phyloP scores from a whole-genome alignment of 2,113 vertebrate species.

The Actinemys pallida region DNA sequence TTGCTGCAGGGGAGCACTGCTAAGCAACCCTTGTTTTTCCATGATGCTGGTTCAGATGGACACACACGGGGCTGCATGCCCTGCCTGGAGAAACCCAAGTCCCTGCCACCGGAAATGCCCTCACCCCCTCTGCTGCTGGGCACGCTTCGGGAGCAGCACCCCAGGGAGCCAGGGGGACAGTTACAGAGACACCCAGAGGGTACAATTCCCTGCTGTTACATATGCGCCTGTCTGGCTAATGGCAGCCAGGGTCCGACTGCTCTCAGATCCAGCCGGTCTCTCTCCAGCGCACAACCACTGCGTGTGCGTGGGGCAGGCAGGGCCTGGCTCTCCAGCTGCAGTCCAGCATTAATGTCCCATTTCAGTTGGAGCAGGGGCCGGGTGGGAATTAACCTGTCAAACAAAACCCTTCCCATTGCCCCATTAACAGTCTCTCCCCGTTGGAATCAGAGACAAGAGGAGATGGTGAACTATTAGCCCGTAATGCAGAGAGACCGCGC shows the following conservation, averaged over 20 bases:
- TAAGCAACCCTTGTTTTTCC: not conserved
- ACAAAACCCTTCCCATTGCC: not conserved
- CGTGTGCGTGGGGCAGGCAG: too few species aligned
- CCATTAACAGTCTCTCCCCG: not conserved
- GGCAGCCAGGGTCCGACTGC: too few species aligned
- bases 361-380: not conserved
- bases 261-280: not conserved
- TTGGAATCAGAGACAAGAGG: not conserved
- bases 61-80: not conserved
- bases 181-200: not conserved
- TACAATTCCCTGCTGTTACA: not conserved
- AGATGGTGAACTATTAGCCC: not conserved
- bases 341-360: not conserved
- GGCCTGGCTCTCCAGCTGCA: too few species aligned
- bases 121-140: not conserved
- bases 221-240: not conserved
- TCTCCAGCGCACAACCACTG: not conserved
- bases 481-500: not conserved
- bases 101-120: not conserved
- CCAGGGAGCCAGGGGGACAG: not conserved
- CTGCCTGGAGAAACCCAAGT: not conserved
- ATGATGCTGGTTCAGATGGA: not conserved
- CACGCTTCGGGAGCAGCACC: not conserved
- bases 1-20: not conserved
- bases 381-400: not conserved